Conservation (phyloP, 2,797 vertebrate genomes). For the Lepilemur septentrionalis region DNA sequence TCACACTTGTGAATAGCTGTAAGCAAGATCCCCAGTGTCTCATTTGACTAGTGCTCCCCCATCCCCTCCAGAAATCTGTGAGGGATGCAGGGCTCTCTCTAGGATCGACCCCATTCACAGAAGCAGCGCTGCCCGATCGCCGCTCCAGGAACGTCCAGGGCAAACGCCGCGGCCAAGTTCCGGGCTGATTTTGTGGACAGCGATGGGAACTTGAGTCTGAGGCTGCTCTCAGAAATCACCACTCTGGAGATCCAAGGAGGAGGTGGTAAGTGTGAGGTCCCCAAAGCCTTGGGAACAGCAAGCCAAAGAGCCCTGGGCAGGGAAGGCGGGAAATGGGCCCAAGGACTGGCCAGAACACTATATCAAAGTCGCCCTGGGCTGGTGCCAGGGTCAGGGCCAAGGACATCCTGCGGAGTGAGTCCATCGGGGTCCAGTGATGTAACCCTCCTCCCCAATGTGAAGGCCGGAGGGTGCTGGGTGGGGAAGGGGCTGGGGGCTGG, state of each 20-base stretch:
- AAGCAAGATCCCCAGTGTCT: conserved; percentile 54
- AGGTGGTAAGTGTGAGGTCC: neutral
- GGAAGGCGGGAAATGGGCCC: neutral
- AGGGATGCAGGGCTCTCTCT: neutral
- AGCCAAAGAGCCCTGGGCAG: neutral
- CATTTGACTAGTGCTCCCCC: neutral
- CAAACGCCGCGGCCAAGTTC: fast-evolving
- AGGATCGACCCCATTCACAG: neutral
- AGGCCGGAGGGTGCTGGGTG: no score
- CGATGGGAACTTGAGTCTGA: neutral
- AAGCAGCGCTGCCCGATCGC: neutral
- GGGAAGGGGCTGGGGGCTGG: neutral
- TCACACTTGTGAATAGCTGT: conserved; percentile 51
- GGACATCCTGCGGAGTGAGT: neutral
- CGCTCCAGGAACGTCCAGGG: neutral
- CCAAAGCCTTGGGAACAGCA: neutral
- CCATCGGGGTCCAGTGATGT: neutral
- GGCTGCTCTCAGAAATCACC: neutral
- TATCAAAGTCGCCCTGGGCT: conserved; percentile 23
- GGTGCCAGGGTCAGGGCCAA: neutral
- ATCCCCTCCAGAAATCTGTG: neutral
- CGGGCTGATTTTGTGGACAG: neutral
- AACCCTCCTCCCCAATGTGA: neutral
- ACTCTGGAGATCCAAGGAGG: neutral
- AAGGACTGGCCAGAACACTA: neutral